A percentile compares a stretch with the other conserved stretches of the same genome.
Conservation (phyloP, 2,888 invertebrate genomes). For the Meganola albula region DNA sequence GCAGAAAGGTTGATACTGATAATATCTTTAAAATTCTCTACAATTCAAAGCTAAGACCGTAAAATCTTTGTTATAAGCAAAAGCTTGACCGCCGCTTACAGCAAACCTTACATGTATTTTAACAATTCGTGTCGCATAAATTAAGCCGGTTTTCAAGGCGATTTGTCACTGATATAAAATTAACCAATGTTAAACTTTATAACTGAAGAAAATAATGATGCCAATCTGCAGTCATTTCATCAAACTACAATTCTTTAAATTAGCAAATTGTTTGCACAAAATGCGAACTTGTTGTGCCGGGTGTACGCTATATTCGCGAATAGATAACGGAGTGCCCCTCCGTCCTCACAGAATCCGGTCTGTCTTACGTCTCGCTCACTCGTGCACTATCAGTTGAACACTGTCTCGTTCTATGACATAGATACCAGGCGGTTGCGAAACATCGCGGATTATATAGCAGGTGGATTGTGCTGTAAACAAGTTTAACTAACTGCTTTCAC, state of each 20-base stretch:
- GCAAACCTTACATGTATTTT: conserved; percentile 46
- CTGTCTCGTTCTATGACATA: conserved; percentile 63
- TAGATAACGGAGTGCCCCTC: conserved; percentile 70
- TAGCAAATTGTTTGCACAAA: conserved; percentile 32
- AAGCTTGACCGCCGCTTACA: conserved; percentile 57
- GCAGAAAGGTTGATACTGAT: too few relatives aligned
- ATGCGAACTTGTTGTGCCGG: conserved; percentile 60
- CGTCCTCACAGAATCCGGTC: conserved; percentile 67
- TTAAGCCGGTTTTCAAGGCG: conserved; percentile 39
- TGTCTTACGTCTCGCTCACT: conserved; percentile 42
- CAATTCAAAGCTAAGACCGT: conserved; percentile 26
- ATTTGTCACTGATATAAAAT: conserved; percentile 29
- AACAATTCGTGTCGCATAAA: conserved; percentile 50
- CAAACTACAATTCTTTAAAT: too few relatives aligned
- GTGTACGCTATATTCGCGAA: conserved; percentile 74
- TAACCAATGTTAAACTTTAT: conserved; percentile 31
- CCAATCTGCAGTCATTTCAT: conserved; percentile 25
- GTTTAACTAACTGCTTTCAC: conserved; percentile 75
- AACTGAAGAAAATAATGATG: conserved; percentile 24
- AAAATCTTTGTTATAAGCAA: too few relatives aligned
- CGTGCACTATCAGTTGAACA: conserved; percentile 22
- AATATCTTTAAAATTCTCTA: conserved; percentile 27
- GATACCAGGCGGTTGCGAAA: conserved; percentile 73
- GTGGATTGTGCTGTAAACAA: conserved; percentile 73
- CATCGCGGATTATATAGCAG: conserved; percentile 76